Conservation (phyloP, 1,140 invertebrate species). For the Drosophila aff. region DNA sequence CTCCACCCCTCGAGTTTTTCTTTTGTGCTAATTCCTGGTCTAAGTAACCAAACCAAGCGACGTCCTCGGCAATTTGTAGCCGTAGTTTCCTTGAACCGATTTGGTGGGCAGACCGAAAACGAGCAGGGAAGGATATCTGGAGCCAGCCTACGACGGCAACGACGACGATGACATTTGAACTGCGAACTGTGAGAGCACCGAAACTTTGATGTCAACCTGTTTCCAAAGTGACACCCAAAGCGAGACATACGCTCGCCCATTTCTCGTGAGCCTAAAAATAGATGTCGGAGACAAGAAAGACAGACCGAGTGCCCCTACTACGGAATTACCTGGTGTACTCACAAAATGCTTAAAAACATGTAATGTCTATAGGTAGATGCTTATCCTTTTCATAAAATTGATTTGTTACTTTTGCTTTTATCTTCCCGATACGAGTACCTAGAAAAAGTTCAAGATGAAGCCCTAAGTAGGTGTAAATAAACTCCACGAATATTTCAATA, state of each 20-base stretch:
- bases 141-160: conserved; percentile 7
- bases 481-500: too few relatives aligned
- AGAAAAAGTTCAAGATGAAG: too few relatives aligned
- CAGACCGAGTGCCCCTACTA: too few relatives aligned
- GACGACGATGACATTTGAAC: conserved; percentile 62
- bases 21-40: conserved; percentile 47
- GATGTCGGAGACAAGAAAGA: neutral
- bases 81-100: conserved; percentile 25
- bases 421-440: neutral
- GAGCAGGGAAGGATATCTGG: conserved; percentile 7
- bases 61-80: conserved; percentile 46
- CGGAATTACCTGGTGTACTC: neutral
- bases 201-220: conserved; percentile 75
- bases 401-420: neutral
- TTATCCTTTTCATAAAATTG: neutral
- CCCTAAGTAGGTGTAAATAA: too few relatives aligned
- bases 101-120: conserved; percentile 10
- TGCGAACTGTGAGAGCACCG: conserved; percentile 28
- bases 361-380: neutral
- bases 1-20: conserved; percentile 13
- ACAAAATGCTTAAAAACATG: too few relatives aligned
- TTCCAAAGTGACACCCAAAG: conserved; percentile 61
- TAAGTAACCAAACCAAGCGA: conserved; percentile 46
- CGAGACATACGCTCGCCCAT: conserved; percentile 29
- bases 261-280: conserved; percentile 33